phyloP scores from a whole-genome alignment of 2,888 invertebrate species.

The Machimus rusticus region DNA sequence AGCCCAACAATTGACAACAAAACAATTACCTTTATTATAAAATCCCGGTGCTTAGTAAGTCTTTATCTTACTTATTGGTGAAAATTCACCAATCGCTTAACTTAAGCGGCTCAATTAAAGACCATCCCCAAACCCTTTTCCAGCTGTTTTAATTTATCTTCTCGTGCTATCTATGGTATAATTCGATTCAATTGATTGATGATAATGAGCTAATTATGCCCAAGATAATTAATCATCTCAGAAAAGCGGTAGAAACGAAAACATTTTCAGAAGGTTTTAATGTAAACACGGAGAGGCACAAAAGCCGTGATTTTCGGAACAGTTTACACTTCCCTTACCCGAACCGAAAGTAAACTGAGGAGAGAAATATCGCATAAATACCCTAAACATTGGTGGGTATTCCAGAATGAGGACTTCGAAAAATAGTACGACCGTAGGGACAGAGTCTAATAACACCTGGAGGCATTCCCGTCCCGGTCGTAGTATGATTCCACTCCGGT shows the following conservation, averaged over 20 bases:
- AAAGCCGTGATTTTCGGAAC: not conserved
- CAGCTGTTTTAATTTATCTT: not conserved
- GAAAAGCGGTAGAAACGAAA: not conserved
- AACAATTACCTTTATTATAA: not conserved
- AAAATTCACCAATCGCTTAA: not conserved
- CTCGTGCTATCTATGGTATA: not conserved
- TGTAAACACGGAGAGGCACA: not conserved
- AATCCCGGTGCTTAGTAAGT: not conserved
- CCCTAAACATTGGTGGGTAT: not conserved
- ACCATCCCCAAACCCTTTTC: not conserved
- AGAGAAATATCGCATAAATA: not conserved
- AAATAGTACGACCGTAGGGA: not conserved
- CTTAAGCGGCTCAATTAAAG: not conserved
- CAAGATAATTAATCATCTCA: not conserved
- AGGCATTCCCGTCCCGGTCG: not conserved
- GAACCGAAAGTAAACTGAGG: not conserved
- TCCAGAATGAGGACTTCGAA: not conserved
- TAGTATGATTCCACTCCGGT: not conserved
- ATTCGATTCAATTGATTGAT: not conserved
- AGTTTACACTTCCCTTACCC: not conserved
- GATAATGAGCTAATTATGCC: not conserved
- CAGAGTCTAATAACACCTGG: not conserved
- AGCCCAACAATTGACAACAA: not conserved
- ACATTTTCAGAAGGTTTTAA: not conserved
- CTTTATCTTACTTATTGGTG: not conserved